Evolutionary conservation across 2,113 vertebrate species (phyloP), one percentile per base, ranked within the genome.

Genomic region (Empidonax alnorum): DNA sequence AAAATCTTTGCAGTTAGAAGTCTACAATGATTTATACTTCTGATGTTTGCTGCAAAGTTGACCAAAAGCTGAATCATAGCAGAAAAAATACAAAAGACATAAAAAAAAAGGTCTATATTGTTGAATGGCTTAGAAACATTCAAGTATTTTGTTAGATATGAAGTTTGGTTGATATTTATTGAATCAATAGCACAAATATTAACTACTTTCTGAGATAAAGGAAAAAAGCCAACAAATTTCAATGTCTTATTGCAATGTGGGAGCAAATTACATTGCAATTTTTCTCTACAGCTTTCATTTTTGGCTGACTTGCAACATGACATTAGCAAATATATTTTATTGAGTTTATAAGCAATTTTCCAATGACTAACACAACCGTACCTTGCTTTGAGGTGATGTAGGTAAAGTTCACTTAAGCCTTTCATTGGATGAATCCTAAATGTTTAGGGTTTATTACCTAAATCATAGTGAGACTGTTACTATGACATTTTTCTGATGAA

Each of bases 1-100:
- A 96, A 97, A 97, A 81, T 83, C 41, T 47, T 87, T 12, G 13
- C 63, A 65, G 52, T 88, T 96, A 80, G 91, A 94, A 79, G 41
- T 93, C 55, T 74, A 3, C 59, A 82, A 92, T 62, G 67, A 65
- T 72, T 84, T 95, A 81, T 84, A 94, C 23, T 46, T 93, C 68
- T 56, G 47, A 33, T 66, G 69, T 23, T 13, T 44, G 31, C 53
- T 86, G 35, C 74, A 89, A 94, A 91, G 42, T 30, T 77, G 62
- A 62, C 55, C 28, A 94, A 85, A 68, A 86, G 53, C 58, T 41
- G 58, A 92, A 50, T 41, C 8, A 17, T 6, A 83, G 37, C 37
- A 93, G 28, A 86, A 90, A 89, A 84, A 74, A 25, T 59, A 37
- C 3, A 31, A 74, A 78, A 66, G 18, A 33, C 18, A 12, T 24